Conservation (phyloP, 2,113 vertebrate species). For the Ornithorhynchus anatinus region DNA sequence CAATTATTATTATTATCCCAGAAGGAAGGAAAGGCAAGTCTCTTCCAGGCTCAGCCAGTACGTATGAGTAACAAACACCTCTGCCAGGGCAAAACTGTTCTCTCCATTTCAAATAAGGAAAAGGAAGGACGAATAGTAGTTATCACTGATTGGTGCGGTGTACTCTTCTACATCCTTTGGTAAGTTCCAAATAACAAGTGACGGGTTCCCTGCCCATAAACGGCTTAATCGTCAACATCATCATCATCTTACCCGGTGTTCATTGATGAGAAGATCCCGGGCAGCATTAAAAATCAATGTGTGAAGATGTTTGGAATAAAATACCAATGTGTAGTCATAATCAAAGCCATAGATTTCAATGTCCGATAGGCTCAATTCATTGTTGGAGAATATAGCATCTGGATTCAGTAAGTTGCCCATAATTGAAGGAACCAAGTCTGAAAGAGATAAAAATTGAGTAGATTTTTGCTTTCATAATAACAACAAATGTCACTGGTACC, state of each 20-base stretch:
- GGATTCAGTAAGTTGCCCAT: constrained; percentile 86
- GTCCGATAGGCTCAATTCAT: constrained; percentile 93
- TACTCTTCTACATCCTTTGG: no score
- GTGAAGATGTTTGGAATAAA: constrained; percentile 94
- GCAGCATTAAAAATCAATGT: constrained; percentile 94
- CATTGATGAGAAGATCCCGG: constrained; percentile 90
- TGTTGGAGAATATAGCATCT: constrained; percentile 95
- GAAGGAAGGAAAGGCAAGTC: background rate
- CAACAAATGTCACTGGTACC: no score
- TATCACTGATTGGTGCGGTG: no score
- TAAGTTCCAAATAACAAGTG: no score
- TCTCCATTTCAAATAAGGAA: background rate
- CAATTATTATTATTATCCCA: no score
- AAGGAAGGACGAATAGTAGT: background rate
- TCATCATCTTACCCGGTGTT: constrained; percentile 86
- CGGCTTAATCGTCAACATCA: background rate
- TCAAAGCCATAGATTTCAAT: constrained; percentile 97
- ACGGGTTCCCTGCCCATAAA: no score
- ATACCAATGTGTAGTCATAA: constrained; percentile 96
- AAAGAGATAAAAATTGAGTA: background rate
- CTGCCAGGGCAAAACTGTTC: background rate
- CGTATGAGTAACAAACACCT: background rate
- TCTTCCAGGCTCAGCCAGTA: background rate
- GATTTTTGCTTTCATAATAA: background rate
- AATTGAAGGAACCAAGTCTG: constrained; percentile 83